Base-by-base conservation (phyloP, 23 tunicate species). In the Ciona savignyi region DNA sequence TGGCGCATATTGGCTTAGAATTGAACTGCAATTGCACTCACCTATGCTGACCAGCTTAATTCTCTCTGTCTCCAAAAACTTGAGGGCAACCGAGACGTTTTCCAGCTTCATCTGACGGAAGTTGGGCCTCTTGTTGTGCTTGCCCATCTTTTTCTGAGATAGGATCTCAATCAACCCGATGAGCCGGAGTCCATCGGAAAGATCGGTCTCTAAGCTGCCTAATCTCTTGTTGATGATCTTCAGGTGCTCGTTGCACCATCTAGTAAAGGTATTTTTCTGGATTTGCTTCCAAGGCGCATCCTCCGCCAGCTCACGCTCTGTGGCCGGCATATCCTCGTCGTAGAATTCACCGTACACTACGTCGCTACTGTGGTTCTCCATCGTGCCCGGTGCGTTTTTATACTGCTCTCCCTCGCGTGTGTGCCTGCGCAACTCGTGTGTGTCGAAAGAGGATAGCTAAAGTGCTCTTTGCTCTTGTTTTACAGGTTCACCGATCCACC, bases 241-340 rank as follows among this genome's bases (percentile, higher is more conserved):
- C 51, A 95, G 64, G 84, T 95, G 99, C 69, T 95, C 99, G 76
- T 95, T 95, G 83, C 99, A 95, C 99, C 99, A 95, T 66, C 99
- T 74, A 2, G 99, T 95, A 85, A 95, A 95, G 0, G 99, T 95
- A 78, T 95, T 95, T 32, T 95, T 95, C 79, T 95, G 99, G 66
- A 95, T 95, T 66, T 79, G 88, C 93, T 95, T 95, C 99, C 99
- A 95, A 0, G 99, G 88, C 4, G 99, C 99, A 63, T 95, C 99
- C 51, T 84, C 93, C 4, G 99, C 99, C 51, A 88, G 63, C 35
- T 81, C 99, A 30, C 96, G 68, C 70, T 95, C 99, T 4, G 99
- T 89, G 19, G 87, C 92, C 74, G 99, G 99, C 90, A 95, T 86
- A 26, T 95, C 99, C 30, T 95, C 99, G 65, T 82, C 87, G 84